Evolutionary conservation across 2,113 vertebrate species (phyloP).

Genomic region (Pao palembangensis): DNA sequence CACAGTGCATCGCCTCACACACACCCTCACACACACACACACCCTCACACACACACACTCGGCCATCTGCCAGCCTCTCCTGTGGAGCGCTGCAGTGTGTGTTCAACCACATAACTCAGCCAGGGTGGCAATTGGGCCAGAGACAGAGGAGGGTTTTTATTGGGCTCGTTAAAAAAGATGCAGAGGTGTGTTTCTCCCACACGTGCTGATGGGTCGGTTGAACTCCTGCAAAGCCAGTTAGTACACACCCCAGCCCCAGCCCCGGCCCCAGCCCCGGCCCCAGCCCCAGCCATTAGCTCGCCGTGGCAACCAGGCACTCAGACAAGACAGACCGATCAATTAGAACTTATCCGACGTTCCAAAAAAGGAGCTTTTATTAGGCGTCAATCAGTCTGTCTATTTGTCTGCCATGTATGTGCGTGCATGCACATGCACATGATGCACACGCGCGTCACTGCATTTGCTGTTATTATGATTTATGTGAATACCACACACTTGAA

Average conservation of each 20-base stretch:
- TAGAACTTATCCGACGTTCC: slow-evolving; percentile 31
- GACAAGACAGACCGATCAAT: slow-evolving; percentile 11
- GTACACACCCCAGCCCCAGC: slow-evolving; percentile 59
- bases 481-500: slow-evolving; percentile 28
- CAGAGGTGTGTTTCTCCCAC: slow-evolving; percentile 71
- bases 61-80: slow-evolving; percentile 70
- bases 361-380: slow-evolving; percentile 24
- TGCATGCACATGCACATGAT: slow-evolving; percentile 2
- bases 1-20: slow-evolving; percentile 7
- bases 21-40: slow-evolving; percentile 11
- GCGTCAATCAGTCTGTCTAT: slow-evolving; percentile 33
- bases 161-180: slow-evolving; percentile 71
- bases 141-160: slow-evolving; percentile 72
- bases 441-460: not conserved
- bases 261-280: slow-evolving; percentile 57
- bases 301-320: slow-evolving; percentile 36
- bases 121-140: slow-evolving; percentile 65
- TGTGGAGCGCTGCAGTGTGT: slow-evolving; percentile 58
- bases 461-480: slow-evolving; percentile 47
- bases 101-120: slow-evolving; percentile 72
- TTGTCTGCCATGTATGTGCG: not conserved
- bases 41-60: slow-evolving; percentile 32
- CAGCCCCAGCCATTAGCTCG: slow-evolving; percentile 62
- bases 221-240: slow-evolving; percentile 54
- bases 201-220: slow-evolving; percentile 52